Evolutionary conservation across 2,888 invertebrate genomes (phyloP).

Genomic region (Pachycephus smyrnensis): DNA sequence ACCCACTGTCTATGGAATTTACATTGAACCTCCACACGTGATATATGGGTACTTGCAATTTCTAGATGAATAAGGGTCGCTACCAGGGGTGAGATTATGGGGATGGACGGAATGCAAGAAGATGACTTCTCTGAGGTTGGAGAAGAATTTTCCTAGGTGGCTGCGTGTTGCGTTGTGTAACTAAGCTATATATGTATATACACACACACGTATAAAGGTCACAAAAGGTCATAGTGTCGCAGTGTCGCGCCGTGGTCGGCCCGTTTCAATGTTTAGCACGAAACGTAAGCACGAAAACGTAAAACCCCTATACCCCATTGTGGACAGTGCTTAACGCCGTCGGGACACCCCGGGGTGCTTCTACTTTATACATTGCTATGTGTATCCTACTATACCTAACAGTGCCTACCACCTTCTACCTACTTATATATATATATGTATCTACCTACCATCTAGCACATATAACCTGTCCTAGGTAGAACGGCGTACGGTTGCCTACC

Average conservation of each 20-base stretch:
- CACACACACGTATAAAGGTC: no score
- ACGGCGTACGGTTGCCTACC: constrained; percentile 32
- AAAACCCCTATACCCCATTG: constrained; percentile 27
- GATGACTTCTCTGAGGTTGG: neutral
- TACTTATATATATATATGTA: constrained; percentile 7
- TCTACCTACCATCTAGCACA: constrained; percentile 26
- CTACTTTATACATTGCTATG: constrained; percentile 35
- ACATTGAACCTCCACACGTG: neutral
- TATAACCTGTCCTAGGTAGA: constrained; percentile 19
- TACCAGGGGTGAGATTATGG: neutral
- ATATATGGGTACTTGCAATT: neutral
- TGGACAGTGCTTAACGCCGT: constrained; percentile 46
- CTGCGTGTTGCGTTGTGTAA: neutral
- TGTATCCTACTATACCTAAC: neutral
- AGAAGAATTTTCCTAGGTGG: neutral
- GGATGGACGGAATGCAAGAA: neutral
- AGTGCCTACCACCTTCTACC: no score
- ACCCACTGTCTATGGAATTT: neutral
- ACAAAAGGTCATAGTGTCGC: neutral
- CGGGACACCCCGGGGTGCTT: constrained; percentile 39
- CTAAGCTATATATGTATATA: neutral
- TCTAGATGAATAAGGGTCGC: neutral
- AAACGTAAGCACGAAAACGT: constrained; percentile 13
- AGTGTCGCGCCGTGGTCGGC: neutral
- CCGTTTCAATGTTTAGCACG: neutral